Evolutionary conservation across 2,797 vertebrate genomes (phyloP), one percentile per base, ranked within the genome.

Genomic region (Periparus ater): DNA sequence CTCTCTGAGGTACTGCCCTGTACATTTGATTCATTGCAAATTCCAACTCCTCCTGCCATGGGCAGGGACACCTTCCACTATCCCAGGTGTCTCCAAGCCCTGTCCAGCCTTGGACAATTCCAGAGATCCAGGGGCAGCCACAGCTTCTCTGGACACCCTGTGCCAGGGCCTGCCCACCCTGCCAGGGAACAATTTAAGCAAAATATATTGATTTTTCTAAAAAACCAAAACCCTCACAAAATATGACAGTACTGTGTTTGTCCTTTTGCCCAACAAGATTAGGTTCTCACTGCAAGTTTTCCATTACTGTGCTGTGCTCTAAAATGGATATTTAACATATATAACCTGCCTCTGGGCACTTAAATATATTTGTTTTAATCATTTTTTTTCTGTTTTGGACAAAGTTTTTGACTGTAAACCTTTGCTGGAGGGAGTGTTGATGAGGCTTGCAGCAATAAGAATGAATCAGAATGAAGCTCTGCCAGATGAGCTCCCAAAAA

Each of bases 1-100:
- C 3, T 54, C 14, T 54, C 38, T 7, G 3, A 38, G 4, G 34
- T 1, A 57, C 6, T 8, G 3, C 15, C 38, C 15, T 77, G 14
- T 26, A 11, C 6, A 8, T 50, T 89, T 50, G 57, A 17, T 44
- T 40, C 0, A n/a, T 76, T 25, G 17, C 20, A 74, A 40, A 53
- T 40, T 51, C 11, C 36, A 63, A 2, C 6, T 23, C 11, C 4
- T 5, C 4, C 23, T 45, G 19, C 14, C 19, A 4, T 25, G 22
- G 16, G 10, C 16, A 32, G 13, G 34, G 70, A 17, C 26, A 30
- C 6, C 1, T 54, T 0, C 21, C 21, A 21, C 9, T 9, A 0
- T 12, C 11, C 32, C 55, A 50, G 13, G 26, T 0, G 61, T 15
- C 7, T 42, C 48, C 55, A 16, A 32, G 34, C 7, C 30, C 15